Evolutionary conservation across 2,113 vertebrate genomes (phyloP), one percentile per base, ranked within the genome.

Genomic region (Oncorhynchus keta): DNA sequence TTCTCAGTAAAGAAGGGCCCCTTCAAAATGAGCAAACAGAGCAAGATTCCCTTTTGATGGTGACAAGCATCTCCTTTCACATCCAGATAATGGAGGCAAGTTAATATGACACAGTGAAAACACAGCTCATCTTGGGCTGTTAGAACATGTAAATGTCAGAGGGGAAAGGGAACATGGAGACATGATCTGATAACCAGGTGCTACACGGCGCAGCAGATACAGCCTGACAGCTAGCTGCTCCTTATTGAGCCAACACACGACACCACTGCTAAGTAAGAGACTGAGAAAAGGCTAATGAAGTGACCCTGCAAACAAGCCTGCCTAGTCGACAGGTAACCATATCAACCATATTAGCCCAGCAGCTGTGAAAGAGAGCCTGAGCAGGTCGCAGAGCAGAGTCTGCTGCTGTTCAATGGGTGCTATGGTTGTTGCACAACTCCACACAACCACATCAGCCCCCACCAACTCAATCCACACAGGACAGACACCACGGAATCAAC

Each of bases 401-500:
- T 55, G 51, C 16, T 55, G 12, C 51, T 55, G 51, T 14, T 55
- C 13, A 55, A 18, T 55, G 12, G 51, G 51, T 55, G 51, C 51
- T 5, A 18, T 55, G 51, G 51, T 55, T 14, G 51, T 18, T 55
- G 16, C 51, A 55, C 9, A 12, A 55, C 51, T 55, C 14, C 51
- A 55, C 16, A 55, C 51, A 45, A 45, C 39, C 39, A 55, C 51
- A 55, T 4, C 51, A 55, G 5, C 51, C 82, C 84, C 79, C 77
- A 74, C 85, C 83, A 90, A 89, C 86, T 90, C 88, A 89, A 89
- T 91, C 86, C 85, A 80, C 72, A 88, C 87, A 90, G 89, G 88
- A 89, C 87, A 88, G 86, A 88, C 87, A 80, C 86, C 87, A 86
- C 87, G 85, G 90, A 88, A 90, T 88, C 88, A 85, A 90, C 90